Percentiles rank a stretch among this genome's conserved stretches.
Conservation (phyloP, 1,140 invertebrate genomes). For the Medauroidea extradentata region DNA sequence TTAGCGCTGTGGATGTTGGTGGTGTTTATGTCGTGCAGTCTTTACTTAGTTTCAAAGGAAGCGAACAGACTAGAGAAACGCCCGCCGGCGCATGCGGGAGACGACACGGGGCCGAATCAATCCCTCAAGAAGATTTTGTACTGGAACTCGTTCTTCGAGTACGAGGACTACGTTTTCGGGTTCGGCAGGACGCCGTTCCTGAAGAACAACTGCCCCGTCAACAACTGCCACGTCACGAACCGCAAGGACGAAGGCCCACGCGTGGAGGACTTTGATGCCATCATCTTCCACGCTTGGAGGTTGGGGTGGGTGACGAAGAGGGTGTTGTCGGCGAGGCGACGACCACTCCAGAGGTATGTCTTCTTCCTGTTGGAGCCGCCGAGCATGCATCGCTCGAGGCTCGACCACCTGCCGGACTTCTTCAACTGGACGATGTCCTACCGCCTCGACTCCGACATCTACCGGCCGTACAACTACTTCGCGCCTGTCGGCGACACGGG, state of each 20-base stretch:
- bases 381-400: slow-evolving; percentile 26
- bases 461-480: slow-evolving; percentile 44
- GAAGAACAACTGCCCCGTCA: neutral
- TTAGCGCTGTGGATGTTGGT: no score
- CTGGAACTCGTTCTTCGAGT: slow-evolving; percentile 8
- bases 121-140: slow-evolving; percentile 21
- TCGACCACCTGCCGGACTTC: slow-evolving; percentile 28
- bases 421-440: slow-evolving; percentile 63
- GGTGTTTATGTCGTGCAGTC: no score
- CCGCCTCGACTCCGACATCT: slow-evolving; percentile 50
- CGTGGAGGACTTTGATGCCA: slow-evolving; percentile 42
- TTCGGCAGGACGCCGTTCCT: slow-evolving; percentile 27
- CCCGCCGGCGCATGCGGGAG: no score
- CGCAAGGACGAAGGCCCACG: neutral
- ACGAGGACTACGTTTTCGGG: slow-evolving; percentile 30
- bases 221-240: slow-evolving; percentile 1
- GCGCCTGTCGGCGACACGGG: slow-evolving; percentile 1
- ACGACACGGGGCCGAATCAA: no score
- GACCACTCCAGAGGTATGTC: slow-evolving; percentile 45
- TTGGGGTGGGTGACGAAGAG: slow-evolving; percentile 21
- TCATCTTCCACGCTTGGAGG: slow-evolving; percentile 43
- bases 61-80: no score
- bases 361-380: slow-evolving; percentile 50
- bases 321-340: slow-evolving; percentile 38
- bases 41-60: no score